These are phyloP conservation scores for Typhlichthys eigenmanni DNA, from an alignment of 2,797 vertebrate genomes.

Conservation along the genomic window DNA sequence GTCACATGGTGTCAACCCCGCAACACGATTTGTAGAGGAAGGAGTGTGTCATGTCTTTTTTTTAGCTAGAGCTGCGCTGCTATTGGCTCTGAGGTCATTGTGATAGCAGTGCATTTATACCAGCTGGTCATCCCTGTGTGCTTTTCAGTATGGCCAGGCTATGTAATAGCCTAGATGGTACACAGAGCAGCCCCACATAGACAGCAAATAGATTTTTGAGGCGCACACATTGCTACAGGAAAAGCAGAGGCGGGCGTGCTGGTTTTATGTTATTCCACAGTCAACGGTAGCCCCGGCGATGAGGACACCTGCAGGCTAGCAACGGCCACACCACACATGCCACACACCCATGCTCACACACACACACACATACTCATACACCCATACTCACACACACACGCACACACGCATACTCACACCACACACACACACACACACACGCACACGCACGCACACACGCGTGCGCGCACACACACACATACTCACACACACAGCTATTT, in stretches of 20 bases:
- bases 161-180: constrained; percentile 51
- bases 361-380: no score
- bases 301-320: constrained; percentile 65
- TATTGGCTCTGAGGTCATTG: constrained; percentile 47
- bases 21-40: constrained; percentile 48
- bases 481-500: constrained; percentile 64
- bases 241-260: constrained; percentile 47
- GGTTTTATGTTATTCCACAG: constrained; percentile 62
- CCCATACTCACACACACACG: constrained; percentile 17
- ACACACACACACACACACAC: no score
- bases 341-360: no score
- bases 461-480: no score
- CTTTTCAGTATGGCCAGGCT: constrained; percentile 42
- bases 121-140: constrained; percentile 41
- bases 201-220: constrained; percentile 55
- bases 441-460: no score
- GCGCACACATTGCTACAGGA: constrained; percentile 46
- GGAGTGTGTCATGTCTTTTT: constrained; percentile 42
- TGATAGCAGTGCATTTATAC: constrained; percentile 46
- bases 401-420: no score
- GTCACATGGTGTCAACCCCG: constrained; percentile 60
- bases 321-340: constrained; percentile 43
- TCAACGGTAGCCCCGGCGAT: constrained; percentile 57
- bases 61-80: constrained; percentile 31
- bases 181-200: constrained; percentile 40